phyloP scores from a whole-genome alignment of 2,797 vertebrate species.

The Ibycter americanus region DNA sequence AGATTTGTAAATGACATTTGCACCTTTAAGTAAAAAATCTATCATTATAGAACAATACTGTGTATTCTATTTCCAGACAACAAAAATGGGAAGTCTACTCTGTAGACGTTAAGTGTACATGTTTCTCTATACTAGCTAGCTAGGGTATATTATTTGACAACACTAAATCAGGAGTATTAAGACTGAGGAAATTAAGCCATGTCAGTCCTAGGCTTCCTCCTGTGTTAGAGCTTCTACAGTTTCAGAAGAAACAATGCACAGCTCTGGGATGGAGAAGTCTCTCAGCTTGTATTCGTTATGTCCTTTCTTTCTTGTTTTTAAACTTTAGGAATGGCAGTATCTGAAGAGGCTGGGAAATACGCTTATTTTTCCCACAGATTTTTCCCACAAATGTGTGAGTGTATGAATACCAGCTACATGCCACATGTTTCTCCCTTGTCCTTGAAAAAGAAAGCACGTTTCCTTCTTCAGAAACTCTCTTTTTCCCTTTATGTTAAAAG shows the following conservation, averaged over 20 bases:
- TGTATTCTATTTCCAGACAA: not conserved
- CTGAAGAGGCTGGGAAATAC: not conserved
- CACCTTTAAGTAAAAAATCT: not conserved
- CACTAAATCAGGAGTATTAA: not conserved
- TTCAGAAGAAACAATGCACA: not conserved
- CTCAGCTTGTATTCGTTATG: not conserved
- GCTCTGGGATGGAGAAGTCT: not conserved
- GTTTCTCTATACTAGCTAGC: not conserved
- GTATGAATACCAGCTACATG: not conserved
- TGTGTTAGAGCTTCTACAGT: not conserved
- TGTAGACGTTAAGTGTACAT: not conserved
- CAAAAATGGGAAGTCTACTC: not conserved
- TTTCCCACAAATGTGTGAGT: not conserved
- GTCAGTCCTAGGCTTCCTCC: not conserved
- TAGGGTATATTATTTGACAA: not conserved
- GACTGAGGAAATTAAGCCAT: not conserved
- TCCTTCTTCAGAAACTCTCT: not conserved
- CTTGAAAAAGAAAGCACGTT: not conserved
- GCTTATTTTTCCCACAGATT: not conserved
- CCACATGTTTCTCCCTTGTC: not conserved
- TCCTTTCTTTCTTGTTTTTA: not conserved
- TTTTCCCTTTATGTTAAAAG: not conserved
- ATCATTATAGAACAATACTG: not conserved
- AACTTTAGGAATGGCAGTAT: not conserved
- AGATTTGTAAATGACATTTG: not conserved